A percentile compares a stretch with the other conserved stretches of the same genome.
Evolutionary conservation across 2,888 invertebrate species (phyloP).

Genomic region (Cremastinae sp.): DNA sequence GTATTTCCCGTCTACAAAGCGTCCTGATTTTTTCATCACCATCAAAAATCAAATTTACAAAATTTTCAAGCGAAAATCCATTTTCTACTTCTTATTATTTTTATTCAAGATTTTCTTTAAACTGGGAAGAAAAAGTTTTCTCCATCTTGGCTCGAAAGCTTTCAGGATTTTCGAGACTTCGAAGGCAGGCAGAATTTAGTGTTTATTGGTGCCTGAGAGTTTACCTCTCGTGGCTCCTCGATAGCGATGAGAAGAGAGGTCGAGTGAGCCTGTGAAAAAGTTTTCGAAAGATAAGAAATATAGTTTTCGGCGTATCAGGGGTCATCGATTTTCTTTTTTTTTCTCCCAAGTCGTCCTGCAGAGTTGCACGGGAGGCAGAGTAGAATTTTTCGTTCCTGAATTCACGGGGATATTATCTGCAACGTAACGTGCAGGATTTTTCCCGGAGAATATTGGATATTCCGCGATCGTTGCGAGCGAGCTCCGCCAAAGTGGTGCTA

Average conservation of each 20-base stretch:
- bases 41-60: too few species aligned
- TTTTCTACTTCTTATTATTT: not conserved
- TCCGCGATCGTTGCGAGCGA: conserved; percentile 23
- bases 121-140: conserved; percentile 30
- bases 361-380: not conserved
- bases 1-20: too few species aligned
- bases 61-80: not conserved
- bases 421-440: not conserved
- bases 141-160: conserved; percentile 15
- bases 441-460: conserved; percentile 20
- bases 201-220: conserved; percentile 48
- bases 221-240: not conserved
- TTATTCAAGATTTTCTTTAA: conserved; percentile 17
- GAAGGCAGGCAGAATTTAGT: conserved; percentile 48
- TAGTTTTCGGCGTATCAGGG: conserved; percentile 51
- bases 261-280: conserved; percentile 43
- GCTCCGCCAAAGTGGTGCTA: conserved; percentile 37
- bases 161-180: conserved; percentile 43
- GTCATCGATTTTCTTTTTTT: conserved; percentile 39
- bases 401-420: not conserved
- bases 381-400: conserved; percentile 31
- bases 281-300: conserved; percentile 51
- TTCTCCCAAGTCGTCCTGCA: not conserved
- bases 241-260: conserved; percentile 15
- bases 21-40: too few species aligned